Conservation (phyloP, 1,140 invertebrate species). For the Tenebrio molitor region DNA sequence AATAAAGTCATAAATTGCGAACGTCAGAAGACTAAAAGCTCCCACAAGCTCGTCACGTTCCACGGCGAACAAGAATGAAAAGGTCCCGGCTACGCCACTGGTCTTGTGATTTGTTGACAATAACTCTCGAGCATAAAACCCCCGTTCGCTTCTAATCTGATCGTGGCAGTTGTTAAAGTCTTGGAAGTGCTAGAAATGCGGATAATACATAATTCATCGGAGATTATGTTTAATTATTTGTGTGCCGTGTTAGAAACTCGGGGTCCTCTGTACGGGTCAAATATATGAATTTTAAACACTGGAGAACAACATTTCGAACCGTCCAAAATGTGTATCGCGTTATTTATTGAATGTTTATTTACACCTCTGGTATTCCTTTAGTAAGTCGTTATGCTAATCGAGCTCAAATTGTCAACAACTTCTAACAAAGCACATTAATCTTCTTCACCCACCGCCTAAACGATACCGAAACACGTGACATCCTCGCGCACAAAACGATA, state of each 20-base stretch:
- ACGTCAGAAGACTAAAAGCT: no score
- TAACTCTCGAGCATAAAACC: conserved; percentile 2
- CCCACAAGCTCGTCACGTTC: no score
- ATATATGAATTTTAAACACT: conserved; percentile 16
- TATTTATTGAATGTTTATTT: conserved; percentile 27
- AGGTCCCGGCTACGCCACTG: no score
- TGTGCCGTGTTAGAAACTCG: not conserved
- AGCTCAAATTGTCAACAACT: conserved; percentile 32
- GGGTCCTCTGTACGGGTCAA: not conserved
- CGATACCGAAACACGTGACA: conserved; percentile 4
- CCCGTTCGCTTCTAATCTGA: conserved; percentile 4
- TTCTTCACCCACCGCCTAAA: conserved; percentile 6
- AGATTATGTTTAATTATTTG: conserved; percentile 21
- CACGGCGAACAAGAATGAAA: no score
- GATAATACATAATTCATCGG: conserved; percentile 25
- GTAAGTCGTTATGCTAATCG: conserved; percentile 36
- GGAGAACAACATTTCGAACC: not conserved
- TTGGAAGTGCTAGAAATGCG: not conserved
- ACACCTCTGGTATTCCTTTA: conserved; percentile 13
- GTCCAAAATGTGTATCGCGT: conserved; percentile 14
- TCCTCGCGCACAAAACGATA: not conserved
- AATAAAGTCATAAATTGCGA: no score
- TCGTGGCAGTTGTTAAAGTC: not conserved
- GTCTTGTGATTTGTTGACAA: not conserved
- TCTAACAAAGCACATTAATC: conserved; percentile 31